Evolutionary conservation across 2,797 vertebrate species (phyloP), one percentile per base, ranked within the genome.

Genomic region (Catamblyrhynchus diadema): DNA sequence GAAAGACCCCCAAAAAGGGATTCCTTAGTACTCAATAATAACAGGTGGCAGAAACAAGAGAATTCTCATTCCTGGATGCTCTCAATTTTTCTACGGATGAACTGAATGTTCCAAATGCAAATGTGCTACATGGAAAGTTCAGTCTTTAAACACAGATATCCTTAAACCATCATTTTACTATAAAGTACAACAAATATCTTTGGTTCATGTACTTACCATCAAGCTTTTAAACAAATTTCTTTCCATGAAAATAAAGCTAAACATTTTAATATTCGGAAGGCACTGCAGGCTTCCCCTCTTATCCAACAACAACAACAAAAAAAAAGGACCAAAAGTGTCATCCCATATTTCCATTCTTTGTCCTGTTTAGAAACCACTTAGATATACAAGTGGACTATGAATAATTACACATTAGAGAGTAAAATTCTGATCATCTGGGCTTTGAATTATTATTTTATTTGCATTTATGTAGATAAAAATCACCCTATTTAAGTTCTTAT

Each of bases 381-480:
- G 95, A 95, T 92, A 97, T 88, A 95, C 30, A 54, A 97, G 66
- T 86, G 62, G 81, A 23, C 96, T 97, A 96, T 97, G 96, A 97
- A 98, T 98, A 98, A 98, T 98, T 98, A 97, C 87, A 39, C 88
- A 91, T 96, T 88, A 94, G 25, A 80, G 92, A 95, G 86, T 94
- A 95, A 98, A 97, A 97, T 94, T 97, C 77, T 82, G 96, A 97
- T 97, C 92, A 96, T 88, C 92, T 94, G 91, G 90, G 88, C 86
- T 97, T 97, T 96, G 95, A 97, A 96, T 97, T 98, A 96, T 97
- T 98, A 94, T 97, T 98, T 98, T 98, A 97, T 97, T 97, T 98
- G 97, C 97, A 97, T 98, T 97, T 97, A 93, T 93, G 94, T 94
- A 98, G 97, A 98, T 98, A 98, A 98, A 96, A 97, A 97, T 96